Evolutionary conservation across 2,888 invertebrate genomes (phyloP).

Genomic region (Drosophila birchii): DNA sequence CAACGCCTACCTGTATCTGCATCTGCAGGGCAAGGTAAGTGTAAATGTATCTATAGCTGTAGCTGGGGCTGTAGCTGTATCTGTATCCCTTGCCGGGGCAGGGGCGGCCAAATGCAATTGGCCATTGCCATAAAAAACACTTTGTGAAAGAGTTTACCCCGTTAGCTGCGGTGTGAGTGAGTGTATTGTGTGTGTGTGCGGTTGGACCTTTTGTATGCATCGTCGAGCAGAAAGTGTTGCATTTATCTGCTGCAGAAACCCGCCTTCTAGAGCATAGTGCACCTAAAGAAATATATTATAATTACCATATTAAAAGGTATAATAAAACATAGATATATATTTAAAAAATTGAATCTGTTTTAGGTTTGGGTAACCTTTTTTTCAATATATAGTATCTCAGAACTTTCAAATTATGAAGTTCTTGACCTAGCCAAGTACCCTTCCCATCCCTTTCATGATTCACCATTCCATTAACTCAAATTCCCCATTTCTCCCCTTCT

Average conservation of each 20-base stretch:
- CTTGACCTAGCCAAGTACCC: neutral
- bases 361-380: neutral
- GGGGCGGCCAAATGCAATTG: slow-evolving; percentile 75
- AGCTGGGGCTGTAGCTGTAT: slow-evolving; percentile 1
- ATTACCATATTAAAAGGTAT: neutral
- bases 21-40: neutral
- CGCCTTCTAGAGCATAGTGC: slow-evolving; percentile 46
- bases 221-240: slow-evolving; percentile 80
- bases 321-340: neutral
- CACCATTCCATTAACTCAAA: slow-evolving; percentile 21
- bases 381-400: too few species aligned
- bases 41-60: slow-evolving; percentile 12
- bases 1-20: slow-evolving; percentile 46
- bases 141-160: slow-evolving; percentile 77
- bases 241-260: slow-evolving; percentile 70
- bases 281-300: slow-evolving; percentile 3
- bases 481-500: neutral
- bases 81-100: slow-evolving; percentile 26
- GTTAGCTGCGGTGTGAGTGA: slow-evolving; percentile 21
- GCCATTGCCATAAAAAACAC: slow-evolving; percentile 80
- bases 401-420: neutral
- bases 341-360: neutral
- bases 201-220: slow-evolving; percentile 81
- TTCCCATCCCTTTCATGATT: slow-evolving; percentile 18
- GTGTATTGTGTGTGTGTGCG: slow-evolving; percentile 51